A percentile compares a stretch with the other conserved stretches of the same genome.
phyloP scores from a whole-genome alignment of 2,113 vertebrate species.

The Perca fluviatilis region DNA sequence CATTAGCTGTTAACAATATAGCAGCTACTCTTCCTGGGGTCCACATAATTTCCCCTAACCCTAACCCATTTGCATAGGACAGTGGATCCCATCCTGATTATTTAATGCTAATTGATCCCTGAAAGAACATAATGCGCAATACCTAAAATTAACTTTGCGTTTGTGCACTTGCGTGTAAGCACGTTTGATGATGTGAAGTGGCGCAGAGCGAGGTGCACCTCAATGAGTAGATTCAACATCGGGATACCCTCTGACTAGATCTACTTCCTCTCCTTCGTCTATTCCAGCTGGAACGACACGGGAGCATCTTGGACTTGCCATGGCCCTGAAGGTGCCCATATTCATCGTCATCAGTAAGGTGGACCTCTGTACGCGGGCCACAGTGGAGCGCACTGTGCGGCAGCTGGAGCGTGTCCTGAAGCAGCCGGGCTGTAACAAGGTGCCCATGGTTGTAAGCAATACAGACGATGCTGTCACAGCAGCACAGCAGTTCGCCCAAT shows the following conservation, averaged over 20 bases:
- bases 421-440: slow-evolving; percentile 98
- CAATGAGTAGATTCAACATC: neutral
- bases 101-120: neutral
- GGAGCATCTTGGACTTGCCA: slow-evolving; percentile 96
- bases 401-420: slow-evolving; percentile 96
- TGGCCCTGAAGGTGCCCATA: slow-evolving; percentile 98
- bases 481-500: slow-evolving; percentile 96
- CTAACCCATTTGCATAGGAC: too few species aligned
- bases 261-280: neutral
- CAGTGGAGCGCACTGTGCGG: slow-evolving; percentile 94
- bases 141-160: slow-evolving; percentile 7
- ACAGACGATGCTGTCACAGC: slow-evolving; percentile 96
- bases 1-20: too few species aligned
- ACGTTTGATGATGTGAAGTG: neutral
- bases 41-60: too few species aligned
- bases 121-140: neutral
- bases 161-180: neutral
- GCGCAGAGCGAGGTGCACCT: neutral
- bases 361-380: slow-evolving; percentile 93
- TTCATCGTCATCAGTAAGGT: slow-evolving; percentile 98
- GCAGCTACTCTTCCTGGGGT: too few species aligned
- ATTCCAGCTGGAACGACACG: slow-evolving; percentile 92
- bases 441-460: slow-evolving; percentile 91
- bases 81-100: neutral
- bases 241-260: neutral